A percentile compares a stretch with the other conserved stretches of the same genome.
These are phyloP conservation scores for Corythornis leucogaster DNA, from an alignment of 2,797 vertebrate species.

Conservation along the genomic window DNA sequence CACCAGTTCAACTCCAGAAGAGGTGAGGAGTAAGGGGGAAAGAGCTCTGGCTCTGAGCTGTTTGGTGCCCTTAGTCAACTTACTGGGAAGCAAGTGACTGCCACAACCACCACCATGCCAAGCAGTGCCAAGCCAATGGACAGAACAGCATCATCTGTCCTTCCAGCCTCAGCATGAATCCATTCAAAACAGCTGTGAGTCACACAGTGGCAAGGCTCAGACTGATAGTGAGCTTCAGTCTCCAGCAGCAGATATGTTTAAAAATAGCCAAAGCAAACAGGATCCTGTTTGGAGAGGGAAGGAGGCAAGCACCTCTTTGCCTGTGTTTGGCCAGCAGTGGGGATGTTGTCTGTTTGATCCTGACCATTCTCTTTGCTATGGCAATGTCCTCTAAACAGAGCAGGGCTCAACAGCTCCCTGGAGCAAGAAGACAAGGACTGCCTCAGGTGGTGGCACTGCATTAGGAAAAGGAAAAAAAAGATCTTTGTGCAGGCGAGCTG, in stretches of 20 bases:
- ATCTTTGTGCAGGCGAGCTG: constrained; percentile 17
- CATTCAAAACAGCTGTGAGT: not conserved
- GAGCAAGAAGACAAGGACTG: not conserved
- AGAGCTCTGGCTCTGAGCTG: not conserved
- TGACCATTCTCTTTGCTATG: not conserved
- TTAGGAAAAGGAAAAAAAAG: not conserved
- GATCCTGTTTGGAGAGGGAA: not conserved
- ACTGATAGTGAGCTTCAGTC: not conserved
- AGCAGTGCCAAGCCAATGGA: not conserved
- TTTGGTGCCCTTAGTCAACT: not conserved
- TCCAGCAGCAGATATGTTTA: not conserved
- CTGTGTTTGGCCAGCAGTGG: not conserved
- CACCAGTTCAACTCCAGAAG: not conserved
- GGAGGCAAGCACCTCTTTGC: not conserved
- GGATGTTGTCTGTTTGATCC: not conserved
- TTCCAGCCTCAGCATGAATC: not conserved
- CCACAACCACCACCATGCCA: not conserved
- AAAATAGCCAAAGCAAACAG: constrained; percentile 20
- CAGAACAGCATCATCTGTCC: not conserved
- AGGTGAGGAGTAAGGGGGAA: not conserved
- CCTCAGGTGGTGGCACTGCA: not conserved
- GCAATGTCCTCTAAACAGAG: not conserved
- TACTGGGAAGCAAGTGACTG: not conserved
- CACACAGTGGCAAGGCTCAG: not conserved
- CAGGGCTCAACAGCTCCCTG: not conserved